Conservation (phyloP, 2,888 invertebrate species). For the Habroteleia sp. region DNA sequence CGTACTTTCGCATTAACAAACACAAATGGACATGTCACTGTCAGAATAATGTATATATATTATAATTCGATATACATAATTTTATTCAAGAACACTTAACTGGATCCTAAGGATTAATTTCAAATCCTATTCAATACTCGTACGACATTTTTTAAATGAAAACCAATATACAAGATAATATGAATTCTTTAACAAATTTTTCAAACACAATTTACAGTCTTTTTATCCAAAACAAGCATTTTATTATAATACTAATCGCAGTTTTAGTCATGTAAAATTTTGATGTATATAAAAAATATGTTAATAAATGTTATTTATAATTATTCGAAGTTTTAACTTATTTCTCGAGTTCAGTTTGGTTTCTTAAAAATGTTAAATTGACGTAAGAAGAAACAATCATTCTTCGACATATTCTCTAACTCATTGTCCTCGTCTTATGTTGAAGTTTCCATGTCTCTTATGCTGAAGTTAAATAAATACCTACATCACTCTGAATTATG, state of each 20-base stretch:
- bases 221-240: too few species aligned
- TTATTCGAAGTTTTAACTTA: too few species aligned
- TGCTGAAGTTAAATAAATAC: slow-evolving; percentile 58
- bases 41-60: slow-evolving; percentile 30
- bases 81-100: slow-evolving; percentile 22
- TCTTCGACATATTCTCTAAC: slow-evolving; percentile 6
- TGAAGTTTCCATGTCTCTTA: too few species aligned
- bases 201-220: not conserved
- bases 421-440: slow-evolving; percentile 10
- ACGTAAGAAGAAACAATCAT: too few species aligned
- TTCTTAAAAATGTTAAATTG: too few species aligned
- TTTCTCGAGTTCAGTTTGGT: too few species aligned
- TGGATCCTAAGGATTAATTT: slow-evolving; percentile 26
- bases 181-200: not conserved
- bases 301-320: too few species aligned
- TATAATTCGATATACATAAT: slow-evolving; percentile 24
- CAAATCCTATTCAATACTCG: slow-evolving; percentile 39
- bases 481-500: slow-evolving; percentile 57
- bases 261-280: too few species aligned
- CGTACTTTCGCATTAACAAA: slow-evolving; percentile 19
- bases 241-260: too few species aligned
- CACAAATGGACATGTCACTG: too few species aligned
- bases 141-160: slow-evolving; percentile 8
- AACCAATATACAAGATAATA: not conserved
- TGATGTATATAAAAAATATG: too few species aligned